A percentile compares a stretch with the other conserved stretches of the same genome.
These are phyloP conservation scores for Nephrocerus scutellatus DNA, from an alignment of 2,888 invertebrate species.

Conservation along the genomic window DNA sequence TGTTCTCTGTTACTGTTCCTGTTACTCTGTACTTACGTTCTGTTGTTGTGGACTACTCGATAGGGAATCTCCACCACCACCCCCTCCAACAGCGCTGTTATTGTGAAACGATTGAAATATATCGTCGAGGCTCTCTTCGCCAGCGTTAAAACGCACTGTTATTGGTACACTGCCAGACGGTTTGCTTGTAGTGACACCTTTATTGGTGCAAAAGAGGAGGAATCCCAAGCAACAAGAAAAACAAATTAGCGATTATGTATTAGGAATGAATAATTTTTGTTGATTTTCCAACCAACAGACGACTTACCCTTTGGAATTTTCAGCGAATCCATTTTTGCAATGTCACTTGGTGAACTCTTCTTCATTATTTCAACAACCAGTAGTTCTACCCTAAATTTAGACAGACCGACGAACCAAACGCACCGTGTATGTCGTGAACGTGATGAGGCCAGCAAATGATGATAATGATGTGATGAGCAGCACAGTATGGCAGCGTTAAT, in stretches of 20 bases:
- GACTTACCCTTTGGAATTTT: conserved; percentile 44
- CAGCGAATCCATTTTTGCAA: conserved; percentile 40
- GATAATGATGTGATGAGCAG: conserved; percentile 2
- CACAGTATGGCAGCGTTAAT: conserved; percentile 4
- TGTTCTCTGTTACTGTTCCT: conserved; percentile 19
- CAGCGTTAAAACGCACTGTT: conserved; percentile 46
- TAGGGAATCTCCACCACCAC: conserved; percentile 34
- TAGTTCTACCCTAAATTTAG: conserved; percentile 25
- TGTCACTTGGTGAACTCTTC: conserved; percentile 24
- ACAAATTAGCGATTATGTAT: background rate
- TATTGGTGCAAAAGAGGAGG: too few species aligned
- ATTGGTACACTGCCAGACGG: conserved; percentile 39
- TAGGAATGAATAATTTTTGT: background rate
- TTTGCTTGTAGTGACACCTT: conserved; percentile 25
- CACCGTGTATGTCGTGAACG: conserved; percentile 2
- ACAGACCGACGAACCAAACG: conserved; percentile 5
- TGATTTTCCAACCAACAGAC: conserved; percentile 2
- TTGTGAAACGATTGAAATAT: conserved; percentile 43
- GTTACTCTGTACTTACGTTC: conserved; percentile 18
- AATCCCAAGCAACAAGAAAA: too few species aligned
- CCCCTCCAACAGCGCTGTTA: conserved; percentile 24
- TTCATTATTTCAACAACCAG: conserved; percentile 14
- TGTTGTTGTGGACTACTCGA: conserved; percentile 41
- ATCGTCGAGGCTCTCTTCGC: conserved; percentile 46
- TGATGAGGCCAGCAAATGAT: background rate